phyloP scores from a whole-genome alignment of 1,140 invertebrate species.

The Telenomus remus region DNA sequence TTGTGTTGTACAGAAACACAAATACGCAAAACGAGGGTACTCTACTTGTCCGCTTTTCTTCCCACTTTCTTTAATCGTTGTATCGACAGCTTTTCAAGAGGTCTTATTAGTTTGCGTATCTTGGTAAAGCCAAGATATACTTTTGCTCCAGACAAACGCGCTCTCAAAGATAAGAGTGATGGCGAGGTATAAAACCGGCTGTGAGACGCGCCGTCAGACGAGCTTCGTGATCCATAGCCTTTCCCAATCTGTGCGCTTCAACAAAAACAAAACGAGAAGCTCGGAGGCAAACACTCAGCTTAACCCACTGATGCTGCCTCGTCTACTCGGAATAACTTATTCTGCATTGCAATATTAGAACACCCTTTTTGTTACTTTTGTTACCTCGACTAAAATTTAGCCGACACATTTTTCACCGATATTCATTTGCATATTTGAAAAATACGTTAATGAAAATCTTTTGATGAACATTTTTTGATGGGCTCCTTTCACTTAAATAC shows the following conservation, averaged over 20 bases:
- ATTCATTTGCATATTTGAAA: conserved; percentile 1
- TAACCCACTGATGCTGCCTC: conserved; percentile 68
- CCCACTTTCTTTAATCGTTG: conserved; percentile 32
- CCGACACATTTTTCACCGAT: too few species aligned
- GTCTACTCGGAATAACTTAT: conserved; percentile 71
- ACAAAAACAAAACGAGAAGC: conserved; percentile 59
- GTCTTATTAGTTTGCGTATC: conserved; percentile 23
- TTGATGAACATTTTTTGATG: too few species aligned
- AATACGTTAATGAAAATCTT: too few species aligned
- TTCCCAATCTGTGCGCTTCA: conserved; percentile 46
- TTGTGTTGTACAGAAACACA: conserved; percentile 14
- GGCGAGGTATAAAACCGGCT: too few species aligned
- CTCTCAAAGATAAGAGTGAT: too few species aligned
- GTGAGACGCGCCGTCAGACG: too few species aligned
- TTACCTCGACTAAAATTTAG: conserved; percentile 2
- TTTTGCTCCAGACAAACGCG: too few species aligned
- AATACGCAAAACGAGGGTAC: not conserved
- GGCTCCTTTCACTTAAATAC: too few species aligned
- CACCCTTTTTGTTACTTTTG: conserved; percentile 66
- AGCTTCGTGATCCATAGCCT: conserved; percentile 45
- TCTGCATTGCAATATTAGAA: conserved; percentile 73
- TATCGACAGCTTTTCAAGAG: conserved; percentile 24
- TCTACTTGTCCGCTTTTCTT: conserved; percentile 14
- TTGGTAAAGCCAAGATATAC: too few species aligned
- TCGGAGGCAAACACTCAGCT: conserved; percentile 65